Conservation (phyloP, 1,140 invertebrate genomes). For the Nasonia longicornis region DNA sequence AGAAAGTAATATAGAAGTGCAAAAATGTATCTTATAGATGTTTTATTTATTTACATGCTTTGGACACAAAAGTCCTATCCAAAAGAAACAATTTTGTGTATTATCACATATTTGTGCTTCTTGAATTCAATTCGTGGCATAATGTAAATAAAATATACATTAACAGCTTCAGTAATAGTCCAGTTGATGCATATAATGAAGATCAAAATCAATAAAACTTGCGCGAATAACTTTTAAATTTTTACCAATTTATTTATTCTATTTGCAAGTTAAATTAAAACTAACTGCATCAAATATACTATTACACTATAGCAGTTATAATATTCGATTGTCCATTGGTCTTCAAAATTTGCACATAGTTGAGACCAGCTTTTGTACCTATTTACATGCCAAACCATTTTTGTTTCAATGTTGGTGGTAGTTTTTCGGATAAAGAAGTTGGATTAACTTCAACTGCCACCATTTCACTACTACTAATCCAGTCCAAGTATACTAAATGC, state of each 20-base stretch:
- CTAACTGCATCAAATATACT: neutral
- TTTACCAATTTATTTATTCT: too few species aligned
- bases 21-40: neutral
- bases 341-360: neutral
- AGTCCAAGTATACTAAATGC: constrained; percentile 75
- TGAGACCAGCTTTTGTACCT: neutral
- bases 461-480: constrained; percentile 73
- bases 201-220: too few species aligned
- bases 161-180: neutral
- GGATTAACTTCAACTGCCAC: constrained; percentile 79
- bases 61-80: too few species aligned
- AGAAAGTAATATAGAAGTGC: neutral
- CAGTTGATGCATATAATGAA: neutral
- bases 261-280: neutral
- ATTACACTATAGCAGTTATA: neutral
- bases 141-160: neutral
- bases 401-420: constrained; percentile 74
- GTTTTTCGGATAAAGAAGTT: constrained; percentile 70
- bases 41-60: too few species aligned
- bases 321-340: neutral
- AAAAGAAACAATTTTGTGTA: neutral
- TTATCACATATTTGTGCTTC: neutral
- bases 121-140: neutral
- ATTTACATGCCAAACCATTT: constrained; percentile 73
- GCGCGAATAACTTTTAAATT: too few species aligned